Evolutionary conservation across 2,797 vertebrate species (phyloP), one percentile per base, ranked within the genome.

Genomic region (Crax fasciolata): DNA sequence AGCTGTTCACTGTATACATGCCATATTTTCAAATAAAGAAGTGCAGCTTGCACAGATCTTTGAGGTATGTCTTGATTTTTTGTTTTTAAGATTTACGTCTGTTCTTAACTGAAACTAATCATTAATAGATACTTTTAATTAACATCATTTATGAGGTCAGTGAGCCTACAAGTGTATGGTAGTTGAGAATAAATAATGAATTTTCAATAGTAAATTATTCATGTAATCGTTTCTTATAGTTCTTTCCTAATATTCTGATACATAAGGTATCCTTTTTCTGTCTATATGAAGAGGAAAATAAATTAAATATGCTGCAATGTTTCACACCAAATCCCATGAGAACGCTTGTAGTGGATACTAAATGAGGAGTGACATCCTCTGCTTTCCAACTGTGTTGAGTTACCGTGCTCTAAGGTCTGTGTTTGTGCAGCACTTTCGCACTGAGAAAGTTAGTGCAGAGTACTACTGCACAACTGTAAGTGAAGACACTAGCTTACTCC

Each of bases 11-110:
- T 99, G 99, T 97, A 99, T 99, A 97, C 99, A 99, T 74, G 98
- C 99, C 93, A 99, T 99, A 97, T 99, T 99, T 97, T 99, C 99
- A 96, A 99, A 99, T 97, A 99, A 99, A 97, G 99, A 99, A 98
- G 99, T 99, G 88, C 99, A 99, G 13, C 98, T 99, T 97, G 99
- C 99, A 74, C 99, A 99, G 97, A 99, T 99, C 88, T 99, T 99
- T 97, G 99, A 99, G 99, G 99, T 99, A 98, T 61, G 84, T 93
- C 32, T 92, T 71, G 6, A 11, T 57, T 81, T 92, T 62, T 57
- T 52, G 6, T 20, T 92, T 84, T 72, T 58, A 48, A 68, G 16
- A 38, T 83, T 72, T 72, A 7, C n/a, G 85, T 90, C 23, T 77
- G 11, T 38, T 92, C 54, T 72, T 83, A 77, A 68, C 39, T 78